phyloP scores from a whole-genome alignment of 2,797 vertebrate species.

The Phrynocephalus vlangalii region DNA sequence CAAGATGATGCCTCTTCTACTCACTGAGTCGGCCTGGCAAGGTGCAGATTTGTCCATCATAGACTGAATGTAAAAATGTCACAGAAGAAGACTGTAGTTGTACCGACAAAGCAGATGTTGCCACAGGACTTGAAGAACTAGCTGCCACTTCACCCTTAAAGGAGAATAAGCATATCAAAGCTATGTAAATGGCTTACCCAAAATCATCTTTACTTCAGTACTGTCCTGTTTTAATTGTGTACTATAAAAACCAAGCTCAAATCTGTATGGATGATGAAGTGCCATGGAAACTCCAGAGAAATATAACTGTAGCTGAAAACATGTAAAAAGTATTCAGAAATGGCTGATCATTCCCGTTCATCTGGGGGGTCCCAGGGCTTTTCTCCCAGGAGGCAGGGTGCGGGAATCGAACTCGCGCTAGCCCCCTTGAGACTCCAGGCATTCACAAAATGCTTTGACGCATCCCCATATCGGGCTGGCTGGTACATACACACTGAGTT shows the following conservation, averaged over 20 bases:
- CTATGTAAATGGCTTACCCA: not conserved
- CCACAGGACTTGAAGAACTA: constrained; percentile 27
- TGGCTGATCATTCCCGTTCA: too few species aligned
- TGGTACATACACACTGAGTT: too few species aligned
- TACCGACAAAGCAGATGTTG: not conserved
- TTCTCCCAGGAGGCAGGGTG: too few species aligned
- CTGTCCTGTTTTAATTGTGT: not conserved
- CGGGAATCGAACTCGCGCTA: too few species aligned
- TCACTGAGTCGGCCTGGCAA: constrained; percentile 88
- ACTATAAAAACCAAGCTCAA: not conserved
- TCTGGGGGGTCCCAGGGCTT: too few species aligned
- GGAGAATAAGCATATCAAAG: constrained; percentile 1
- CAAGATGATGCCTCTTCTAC: constrained; percentile 56
- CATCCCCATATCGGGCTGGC: too few species aligned
- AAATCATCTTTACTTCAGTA: not conserved
- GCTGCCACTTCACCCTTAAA: constrained; percentile 53
- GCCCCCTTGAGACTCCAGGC: too few species aligned
- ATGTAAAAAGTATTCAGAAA: not conserved
- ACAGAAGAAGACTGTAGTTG: constrained; percentile 20
- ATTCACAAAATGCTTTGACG: too few species aligned
- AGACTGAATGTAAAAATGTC: constrained; percentile 33
- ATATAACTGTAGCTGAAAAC: not conserved
- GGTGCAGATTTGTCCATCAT: constrained; percentile 79
- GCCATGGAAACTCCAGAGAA: not conserved
- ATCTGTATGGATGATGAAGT: not conserved